Conservation (phyloP, 2,797 vertebrate genomes). For the Centroberyx gerrardi region DNA sequence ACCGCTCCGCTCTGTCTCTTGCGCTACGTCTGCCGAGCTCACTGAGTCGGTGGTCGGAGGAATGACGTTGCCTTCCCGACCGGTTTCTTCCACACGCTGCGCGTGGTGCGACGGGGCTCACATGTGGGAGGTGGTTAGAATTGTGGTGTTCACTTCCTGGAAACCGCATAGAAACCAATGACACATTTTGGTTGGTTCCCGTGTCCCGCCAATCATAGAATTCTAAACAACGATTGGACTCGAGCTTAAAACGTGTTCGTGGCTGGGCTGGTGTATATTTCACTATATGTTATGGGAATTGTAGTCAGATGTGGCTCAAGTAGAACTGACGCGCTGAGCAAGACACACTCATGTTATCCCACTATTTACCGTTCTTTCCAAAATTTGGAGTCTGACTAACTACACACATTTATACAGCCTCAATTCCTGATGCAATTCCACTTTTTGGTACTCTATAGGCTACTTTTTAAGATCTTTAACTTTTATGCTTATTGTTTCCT, state of each 20-base stretch:
- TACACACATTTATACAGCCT: too few relatives aligned
- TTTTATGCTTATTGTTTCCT: too few relatives aligned
- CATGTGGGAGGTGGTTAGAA: constrained; percentile 84
- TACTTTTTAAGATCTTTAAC: too few relatives aligned
- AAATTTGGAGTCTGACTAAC: background rate
- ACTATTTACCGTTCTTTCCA: background rate
- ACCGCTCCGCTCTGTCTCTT: constrained; percentile 81
- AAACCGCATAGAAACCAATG: constrained; percentile 82
- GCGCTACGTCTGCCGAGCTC: constrained; percentile 66
- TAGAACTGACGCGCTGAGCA: background rate
- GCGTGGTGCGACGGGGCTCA: constrained; percentile 84
- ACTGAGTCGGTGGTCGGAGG: constrained; percentile 75
- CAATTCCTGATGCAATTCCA: too few relatives aligned
- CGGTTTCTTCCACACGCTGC: constrained; percentile 82
- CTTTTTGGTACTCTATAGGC: too few relatives aligned
- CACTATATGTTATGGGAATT: constrained; percentile 50
- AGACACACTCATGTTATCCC: background rate
- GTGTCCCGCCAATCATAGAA: constrained; percentile 56
- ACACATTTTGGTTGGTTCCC: background rate
- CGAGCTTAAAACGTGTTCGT: constrained; percentile 53
- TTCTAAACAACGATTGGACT: constrained; percentile 63
- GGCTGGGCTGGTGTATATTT: constrained; percentile 70
- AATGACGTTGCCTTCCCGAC: constrained; percentile 85
- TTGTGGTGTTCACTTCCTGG: constrained; percentile 84
- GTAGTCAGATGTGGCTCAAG: constrained; percentile 46